Conservation (phyloP, 2,113 vertebrate genomes). For the Elgaria multicarinata region DNA sequence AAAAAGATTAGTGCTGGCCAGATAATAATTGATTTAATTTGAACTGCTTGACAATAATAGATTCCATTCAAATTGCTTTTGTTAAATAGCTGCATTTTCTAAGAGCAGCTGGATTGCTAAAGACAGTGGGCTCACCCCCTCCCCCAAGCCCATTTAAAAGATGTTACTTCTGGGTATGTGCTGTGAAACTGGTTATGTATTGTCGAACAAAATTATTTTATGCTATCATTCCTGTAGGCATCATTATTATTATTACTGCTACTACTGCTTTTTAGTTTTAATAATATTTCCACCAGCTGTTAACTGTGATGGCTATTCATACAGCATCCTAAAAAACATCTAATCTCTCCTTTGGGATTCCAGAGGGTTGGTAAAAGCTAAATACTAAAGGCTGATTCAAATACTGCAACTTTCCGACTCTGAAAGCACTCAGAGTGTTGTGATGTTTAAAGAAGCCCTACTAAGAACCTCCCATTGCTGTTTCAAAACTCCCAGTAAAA, state of each 20-base stretch:
- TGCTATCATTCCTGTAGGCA: background rate
- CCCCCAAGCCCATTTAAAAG: slow-evolving; percentile 25
- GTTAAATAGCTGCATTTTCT: slow-evolving; percentile 65
- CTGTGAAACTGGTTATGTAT: background rate
- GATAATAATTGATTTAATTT: slow-evolving; percentile 41
- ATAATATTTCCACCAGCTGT: slow-evolving; percentile 5
- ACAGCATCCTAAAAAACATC: background rate
- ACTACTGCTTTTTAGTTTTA: background rate
- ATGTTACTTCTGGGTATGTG: slow-evolving; percentile 9
- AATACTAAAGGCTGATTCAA: background rate
- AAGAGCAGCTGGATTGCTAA: slow-evolving; percentile 54
- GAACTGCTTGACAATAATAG: slow-evolving; percentile 10
- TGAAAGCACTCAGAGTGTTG: background rate
- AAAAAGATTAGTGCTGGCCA: slow-evolving; percentile 20
- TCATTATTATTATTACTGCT: slow-evolving; percentile 13
- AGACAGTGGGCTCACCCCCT: slow-evolving; percentile 6
- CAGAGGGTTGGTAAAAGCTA: background rate
- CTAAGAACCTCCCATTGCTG: background rate
- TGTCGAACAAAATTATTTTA: background rate
- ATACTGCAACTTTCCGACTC: background rate
- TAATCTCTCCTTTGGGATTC: background rate
- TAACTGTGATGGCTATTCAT: background rate
- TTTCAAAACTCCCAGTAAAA: background rate
- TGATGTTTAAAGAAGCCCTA: background rate
- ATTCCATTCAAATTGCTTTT: slow-evolving; percentile 62